These are phyloP conservation scores for Percopsis transmontana DNA, from an alignment of 2,113 vertebrate genomes.

Conservation along the genomic window DNA sequence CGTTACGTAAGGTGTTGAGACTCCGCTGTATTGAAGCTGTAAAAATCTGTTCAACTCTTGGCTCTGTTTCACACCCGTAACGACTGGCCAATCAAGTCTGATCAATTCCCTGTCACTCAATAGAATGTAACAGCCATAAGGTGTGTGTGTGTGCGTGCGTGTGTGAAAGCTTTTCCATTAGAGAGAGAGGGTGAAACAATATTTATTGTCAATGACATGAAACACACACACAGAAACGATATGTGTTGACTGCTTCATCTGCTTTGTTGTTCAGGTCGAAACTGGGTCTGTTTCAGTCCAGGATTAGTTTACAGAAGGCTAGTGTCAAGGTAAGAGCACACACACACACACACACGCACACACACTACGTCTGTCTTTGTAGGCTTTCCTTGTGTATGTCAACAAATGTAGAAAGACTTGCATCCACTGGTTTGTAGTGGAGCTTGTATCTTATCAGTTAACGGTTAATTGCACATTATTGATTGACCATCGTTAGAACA, in stretches of 20 bases:
- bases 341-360: neutral
- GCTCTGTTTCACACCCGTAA: slow-evolving; percentile 37
- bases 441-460: too few species aligned
- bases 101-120: slow-evolving; percentile 36
- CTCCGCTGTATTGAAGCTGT: slow-evolving; percentile 5
- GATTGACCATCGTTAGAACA: neutral
- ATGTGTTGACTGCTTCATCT: neutral
- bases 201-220: slow-evolving; percentile 18
- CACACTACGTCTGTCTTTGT: neutral
- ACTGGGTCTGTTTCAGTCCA: slow-evolving; percentile 97
- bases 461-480: too few species aligned
- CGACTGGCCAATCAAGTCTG: slow-evolving; percentile 44
- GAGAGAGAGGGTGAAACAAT: slow-evolving; percentile 16
- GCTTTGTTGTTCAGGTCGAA: slow-evolving; percentile 86
- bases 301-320: slow-evolving; percentile 99
- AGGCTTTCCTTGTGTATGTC: neutral
- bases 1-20: too few species aligned
- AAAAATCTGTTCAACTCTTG: slow-evolving; percentile 33
- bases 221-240: slow-evolving; percentile 11
- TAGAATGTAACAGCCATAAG: slow-evolving; percentile 29
- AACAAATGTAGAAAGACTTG: too few species aligned
- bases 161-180: slow-evolving; percentile 7
- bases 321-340: slow-evolving; percentile 91
- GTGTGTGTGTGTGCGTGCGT: slow-evolving; percentile 3
- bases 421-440: too few species aligned